Conservation (phyloP, 2,888 invertebrate species). For the Galerucella nymphaeae region DNA sequence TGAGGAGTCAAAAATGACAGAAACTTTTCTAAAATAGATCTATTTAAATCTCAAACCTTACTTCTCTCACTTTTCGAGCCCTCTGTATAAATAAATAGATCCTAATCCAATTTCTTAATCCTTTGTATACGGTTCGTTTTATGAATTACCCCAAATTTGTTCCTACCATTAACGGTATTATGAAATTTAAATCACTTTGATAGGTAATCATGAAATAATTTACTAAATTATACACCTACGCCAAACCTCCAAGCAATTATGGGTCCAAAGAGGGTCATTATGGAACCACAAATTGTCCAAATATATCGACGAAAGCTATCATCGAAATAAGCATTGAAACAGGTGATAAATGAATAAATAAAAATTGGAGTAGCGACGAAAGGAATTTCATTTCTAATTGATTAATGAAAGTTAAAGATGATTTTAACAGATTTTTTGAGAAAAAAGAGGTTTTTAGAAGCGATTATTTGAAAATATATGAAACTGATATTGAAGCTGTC, state of each 20-base stretch:
- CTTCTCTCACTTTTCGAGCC: neutral
- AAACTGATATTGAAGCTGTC: too few relatives aligned
- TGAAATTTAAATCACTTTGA: neutral
- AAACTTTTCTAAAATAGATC: too few relatives aligned
- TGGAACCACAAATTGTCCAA: constrained; percentile 25
- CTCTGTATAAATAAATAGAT: neutral
- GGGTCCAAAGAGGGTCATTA: constrained; percentile 17
- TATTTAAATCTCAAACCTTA: too few relatives aligned
- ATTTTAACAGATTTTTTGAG: neutral
- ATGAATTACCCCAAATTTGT: neutral
- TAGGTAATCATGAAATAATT: constrained; percentile 5
- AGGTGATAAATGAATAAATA: constrained; percentile 20
- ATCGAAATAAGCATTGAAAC: constrained; percentile 15
- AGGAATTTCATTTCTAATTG: neutral
- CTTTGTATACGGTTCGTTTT: neutral
- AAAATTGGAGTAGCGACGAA: neutral
- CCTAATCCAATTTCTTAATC: neutral
- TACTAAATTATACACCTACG: constrained; percentile 9
- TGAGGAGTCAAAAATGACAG: too few relatives aligned
- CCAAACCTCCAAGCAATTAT: constrained; percentile 23
- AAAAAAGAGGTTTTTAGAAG: too few relatives aligned
- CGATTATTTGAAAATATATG: too few relatives aligned
- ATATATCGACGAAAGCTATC: neutral
- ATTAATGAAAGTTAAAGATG: neutral
- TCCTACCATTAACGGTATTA: constrained; percentile 1